Evolutionary conservation across 2,888 invertebrate species (phyloP).

Genomic region (Parnassius mnemosyne): DNA sequence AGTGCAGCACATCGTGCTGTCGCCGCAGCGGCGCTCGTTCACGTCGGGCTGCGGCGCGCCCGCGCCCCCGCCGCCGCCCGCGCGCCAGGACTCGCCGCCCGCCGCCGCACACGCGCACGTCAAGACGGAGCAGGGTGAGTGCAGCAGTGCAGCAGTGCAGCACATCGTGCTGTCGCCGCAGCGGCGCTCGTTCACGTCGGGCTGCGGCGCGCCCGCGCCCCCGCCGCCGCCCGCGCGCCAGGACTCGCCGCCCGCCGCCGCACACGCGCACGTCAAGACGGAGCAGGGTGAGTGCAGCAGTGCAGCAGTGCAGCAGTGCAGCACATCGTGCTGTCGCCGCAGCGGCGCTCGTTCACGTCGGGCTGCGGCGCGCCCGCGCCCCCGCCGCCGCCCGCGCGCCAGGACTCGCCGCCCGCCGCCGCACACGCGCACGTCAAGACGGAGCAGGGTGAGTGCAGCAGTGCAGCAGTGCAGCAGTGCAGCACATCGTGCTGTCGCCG

Average conservation of each 20-base stretch:
- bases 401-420: conserved; percentile 52
- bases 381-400: conserved; percentile 80
- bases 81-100: conserved; percentile 61
- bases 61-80: conserved; percentile 50
- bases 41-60: conserved; percentile 92
- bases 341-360: conserved; percentile 91
- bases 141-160: conserved; percentile 62
- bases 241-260: conserved; percentile 52
- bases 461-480: conserved; percentile 83
- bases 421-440: conserved; percentile 37
- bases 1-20: conserved; percentile 85
- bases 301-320: conserved; percentile 85
- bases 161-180: conserved; percentile 90
- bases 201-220: conserved; percentile 85
- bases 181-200: conserved; percentile 91
- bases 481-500: conserved; percentile 87
- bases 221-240: conserved; percentile 61
- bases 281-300: conserved; percentile 85
- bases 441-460: conserved; percentile 57
- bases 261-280: conserved; percentile 37
- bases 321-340: conserved; percentile 88
- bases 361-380: conserved; percentile 84
- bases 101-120: conserved; percentile 24
- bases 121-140: conserved; percentile 56
- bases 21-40: conserved; percentile 92